Evolutionary conservation across 1,140 invertebrate species (phyloP), one percentile per base, ranked within the genome.

Genomic region (Chrysopa pallens): DNA sequence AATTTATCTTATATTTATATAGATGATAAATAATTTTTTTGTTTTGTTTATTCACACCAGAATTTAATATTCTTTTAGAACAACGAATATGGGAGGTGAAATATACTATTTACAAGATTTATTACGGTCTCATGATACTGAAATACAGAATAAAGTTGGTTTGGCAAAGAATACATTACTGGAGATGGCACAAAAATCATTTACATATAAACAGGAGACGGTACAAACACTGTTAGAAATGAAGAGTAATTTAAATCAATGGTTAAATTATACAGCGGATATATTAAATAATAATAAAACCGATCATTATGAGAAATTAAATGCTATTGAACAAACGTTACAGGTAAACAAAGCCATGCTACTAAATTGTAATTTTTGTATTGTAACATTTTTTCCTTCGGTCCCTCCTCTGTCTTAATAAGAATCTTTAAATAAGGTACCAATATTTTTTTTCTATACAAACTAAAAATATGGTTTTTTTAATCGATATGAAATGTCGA

Each of bases 141-240:
- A 33, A 33, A 33, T 33, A 11, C n/a, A 11, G 8, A 33, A 33
- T 6, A 33, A 9, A 33, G 31, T 33, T 33, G 31, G 31, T 4
- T 33, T 11, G 12, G 29, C 11, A 12, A 46, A 46, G 7, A 55
- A 53, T 28, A 47, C 28, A 13, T n/a, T 54, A 5, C 46, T 51
- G 15, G 44, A 49, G 17, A 36, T 52, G 13, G 51, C 41, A 27
- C 52, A 53, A 33, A 50, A 50, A 49, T 42, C 42, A 5, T 47
- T 36, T n/a, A 42, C 44, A 39, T 42, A 39, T 11, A 39, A 42
- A 14, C 31, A 43, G 36, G 36, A 43, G 29, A 23, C 48, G 9
- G 38, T 43, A 2, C 43, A 39, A 5, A 41, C n/a, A 6, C 9
- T 31, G 1, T 11, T 17, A 12, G 29, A 11, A 12, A 31, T 41